Percentiles rank a stretch among this genome's conserved stretches.
Conservation (phyloP, 2,888 invertebrate species). For the Dicycla oo region DNA sequence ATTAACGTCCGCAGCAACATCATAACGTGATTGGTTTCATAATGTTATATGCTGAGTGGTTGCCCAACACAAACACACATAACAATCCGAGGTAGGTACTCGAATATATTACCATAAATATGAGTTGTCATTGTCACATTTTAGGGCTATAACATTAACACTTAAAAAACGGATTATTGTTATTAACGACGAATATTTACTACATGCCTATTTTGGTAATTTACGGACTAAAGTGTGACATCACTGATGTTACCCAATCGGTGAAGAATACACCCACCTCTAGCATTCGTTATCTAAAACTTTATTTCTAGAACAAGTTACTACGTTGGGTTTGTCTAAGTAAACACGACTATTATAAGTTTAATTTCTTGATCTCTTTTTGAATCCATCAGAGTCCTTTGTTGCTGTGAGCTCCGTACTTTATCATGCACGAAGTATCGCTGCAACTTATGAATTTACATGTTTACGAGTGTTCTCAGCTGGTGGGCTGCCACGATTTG, state of each 20-base stretch:
- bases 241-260: constrained; percentile 23
- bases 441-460: constrained; percentile 84
- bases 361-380: constrained; percentile 51
- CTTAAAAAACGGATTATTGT: constrained; percentile 48
- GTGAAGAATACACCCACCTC: constrained; percentile 6
- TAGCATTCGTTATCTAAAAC: background rate
- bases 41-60: constrained; percentile 51
- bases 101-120: constrained; percentile 53
- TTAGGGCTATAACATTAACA: constrained; percentile 46
- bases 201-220: constrained; percentile 16
- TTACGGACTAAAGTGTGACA: constrained; percentile 31
- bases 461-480: constrained; percentile 84
- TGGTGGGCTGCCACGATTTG: constrained; percentile 87
- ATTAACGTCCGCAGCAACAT: constrained; percentile 40
- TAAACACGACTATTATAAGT: constrained; percentile 28
- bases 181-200: constrained; percentile 47
- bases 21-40: constrained; percentile 63
- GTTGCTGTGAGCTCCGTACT: constrained; percentile 63
- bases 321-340: background rate
- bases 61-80: constrained; percentile 52
- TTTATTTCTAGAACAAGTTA: background rate
- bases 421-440: constrained; percentile 77
- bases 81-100: constrained; percentile 52
- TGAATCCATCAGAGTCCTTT: constrained; percentile 45
- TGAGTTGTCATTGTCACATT: constrained; percentile 50